Evolutionary conservation across 2,113 vertebrate genomes (phyloP).

Genomic region (Mustela nigripes): DNA sequence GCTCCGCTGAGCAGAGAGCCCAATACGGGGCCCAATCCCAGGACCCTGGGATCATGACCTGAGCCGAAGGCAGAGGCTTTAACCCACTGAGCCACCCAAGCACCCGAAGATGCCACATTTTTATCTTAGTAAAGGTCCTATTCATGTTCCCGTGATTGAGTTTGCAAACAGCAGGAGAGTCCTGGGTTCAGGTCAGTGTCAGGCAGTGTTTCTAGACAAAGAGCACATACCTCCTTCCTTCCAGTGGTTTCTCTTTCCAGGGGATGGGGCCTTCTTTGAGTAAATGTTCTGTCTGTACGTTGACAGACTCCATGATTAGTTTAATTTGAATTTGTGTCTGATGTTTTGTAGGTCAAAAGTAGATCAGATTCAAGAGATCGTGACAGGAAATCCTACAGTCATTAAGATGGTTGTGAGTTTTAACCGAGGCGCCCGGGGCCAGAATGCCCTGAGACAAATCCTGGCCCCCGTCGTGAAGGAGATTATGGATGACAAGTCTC

Average conservation of each 20-base stretch:
- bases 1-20: no score
- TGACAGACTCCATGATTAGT: background rate
- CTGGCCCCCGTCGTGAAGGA: conserved; percentile 97
- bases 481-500: conserved; percentile 97
- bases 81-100: no score
- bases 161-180: background rate
- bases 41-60: no score
- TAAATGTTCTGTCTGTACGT: background rate
- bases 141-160: accelerated
- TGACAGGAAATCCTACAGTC: conserved; percentile 98
- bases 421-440: conserved; percentile 97
- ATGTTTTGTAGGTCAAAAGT: conserved; percentile 94
- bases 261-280: background rate
- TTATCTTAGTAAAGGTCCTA: background rate
- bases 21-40: no score
- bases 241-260: background rate
- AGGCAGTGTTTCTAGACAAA: background rate
- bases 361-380: conserved; percentile 98
- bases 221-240: background rate
- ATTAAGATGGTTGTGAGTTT: conserved; percentile 99
- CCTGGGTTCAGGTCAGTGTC: background rate
- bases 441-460: conserved; percentile 97
- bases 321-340: conserved; percentile 44
- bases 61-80: no score
- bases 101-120: background rate